Conservation (phyloP, 2,113 vertebrate species). For the Meriones unguiculatus region DNA sequence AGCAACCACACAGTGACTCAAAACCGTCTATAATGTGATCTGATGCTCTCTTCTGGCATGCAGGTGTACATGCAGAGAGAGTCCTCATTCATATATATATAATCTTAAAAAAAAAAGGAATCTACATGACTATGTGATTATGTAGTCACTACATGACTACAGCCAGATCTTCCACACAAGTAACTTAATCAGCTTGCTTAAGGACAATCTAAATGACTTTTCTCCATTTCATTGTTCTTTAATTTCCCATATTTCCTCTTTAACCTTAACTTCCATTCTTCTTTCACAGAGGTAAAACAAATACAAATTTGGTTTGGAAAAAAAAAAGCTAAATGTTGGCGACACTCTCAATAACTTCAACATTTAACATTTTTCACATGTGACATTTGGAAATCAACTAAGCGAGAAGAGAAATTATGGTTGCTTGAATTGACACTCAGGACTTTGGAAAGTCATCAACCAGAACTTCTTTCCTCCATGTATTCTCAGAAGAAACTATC, state of each 20-base stretch:
- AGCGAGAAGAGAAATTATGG: not conserved
- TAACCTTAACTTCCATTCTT: not conserved
- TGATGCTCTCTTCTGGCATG: too few relatives aligned
- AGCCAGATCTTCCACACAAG: not conserved
- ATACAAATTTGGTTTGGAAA: not conserved
- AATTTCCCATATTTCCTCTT: not conserved
- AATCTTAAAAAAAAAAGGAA: too few relatives aligned
- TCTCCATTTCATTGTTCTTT: not conserved
- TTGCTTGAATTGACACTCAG: not conserved
- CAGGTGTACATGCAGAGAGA: not conserved
- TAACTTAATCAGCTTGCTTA: not conserved
- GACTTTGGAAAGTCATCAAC: not conserved
- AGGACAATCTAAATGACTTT: not conserved
- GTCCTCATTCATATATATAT: too few relatives aligned
- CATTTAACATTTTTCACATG: not conserved
- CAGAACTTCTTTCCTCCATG: not conserved
- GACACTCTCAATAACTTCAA: not conserved
- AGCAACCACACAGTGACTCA: too few relatives aligned
- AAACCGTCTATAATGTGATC: too few relatives aligned
- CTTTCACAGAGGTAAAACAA: slow-evolving; percentile 33
- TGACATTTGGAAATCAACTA: not conserved
- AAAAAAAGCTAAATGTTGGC: not conserved
- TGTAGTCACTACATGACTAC: too few relatives aligned
- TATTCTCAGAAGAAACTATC: not conserved
- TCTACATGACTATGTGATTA: not conserved